phyloP scores from a whole-genome alignment of 2,113 vertebrate genomes.

The Calyptomena viridis region DNA sequence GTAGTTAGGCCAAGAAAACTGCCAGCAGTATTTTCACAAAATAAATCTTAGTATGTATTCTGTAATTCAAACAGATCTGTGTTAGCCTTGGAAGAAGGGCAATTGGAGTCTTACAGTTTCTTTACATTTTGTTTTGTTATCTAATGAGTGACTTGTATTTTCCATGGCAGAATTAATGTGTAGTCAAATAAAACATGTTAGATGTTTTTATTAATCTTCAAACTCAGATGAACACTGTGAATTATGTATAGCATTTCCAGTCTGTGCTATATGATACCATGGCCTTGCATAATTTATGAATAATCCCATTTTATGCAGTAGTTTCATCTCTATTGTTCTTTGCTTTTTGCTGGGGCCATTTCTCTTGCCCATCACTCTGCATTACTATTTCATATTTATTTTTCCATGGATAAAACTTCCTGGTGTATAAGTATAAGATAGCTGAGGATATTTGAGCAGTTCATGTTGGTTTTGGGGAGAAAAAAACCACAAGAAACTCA shows the following conservation, averaged over 20 bases:
- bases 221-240: neutral
- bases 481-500: neutral
- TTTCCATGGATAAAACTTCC: neutral
- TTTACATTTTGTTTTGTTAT: neutral
- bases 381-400: neutral
- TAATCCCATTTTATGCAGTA: neutral
- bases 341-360: neutral
- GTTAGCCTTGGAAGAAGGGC: neutral
- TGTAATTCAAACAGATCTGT: neutral
- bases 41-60: neutral
- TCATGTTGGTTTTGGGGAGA: neutral
- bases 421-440: neutral
- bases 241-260: neutral
- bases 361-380: neutral
- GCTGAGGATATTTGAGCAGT: neutral
- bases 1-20: neutral
- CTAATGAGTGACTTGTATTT: neutral
- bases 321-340: neutral
- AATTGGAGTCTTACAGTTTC: neutral
- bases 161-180: neutral
- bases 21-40: neutral
- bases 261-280: neutral
- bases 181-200: neutral
- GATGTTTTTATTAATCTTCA: neutral
- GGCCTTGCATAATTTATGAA: neutral